Evolutionary conservation across 2,113 vertebrate species (phyloP).

Genomic region (Aramus guarauna): DNA sequence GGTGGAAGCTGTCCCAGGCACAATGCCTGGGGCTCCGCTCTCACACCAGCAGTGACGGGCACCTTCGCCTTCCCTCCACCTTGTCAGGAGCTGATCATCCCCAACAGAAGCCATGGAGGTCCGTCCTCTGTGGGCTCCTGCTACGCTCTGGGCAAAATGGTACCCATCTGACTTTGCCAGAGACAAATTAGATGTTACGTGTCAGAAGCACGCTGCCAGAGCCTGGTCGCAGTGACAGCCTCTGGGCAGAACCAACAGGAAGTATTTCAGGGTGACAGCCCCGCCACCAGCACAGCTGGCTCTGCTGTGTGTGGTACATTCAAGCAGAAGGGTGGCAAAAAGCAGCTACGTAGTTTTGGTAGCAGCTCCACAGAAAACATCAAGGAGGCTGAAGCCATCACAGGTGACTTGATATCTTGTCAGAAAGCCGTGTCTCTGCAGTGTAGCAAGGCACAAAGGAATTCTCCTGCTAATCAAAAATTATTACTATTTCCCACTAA

Average conservation of each 20-base stretch:
- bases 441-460: background rate
- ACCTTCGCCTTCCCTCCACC: background rate
- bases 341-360: background rate
- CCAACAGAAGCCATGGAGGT: rapidly evolving
- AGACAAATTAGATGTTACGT: background rate
- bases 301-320: too few species aligned
- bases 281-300: background rate
- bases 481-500: background rate
- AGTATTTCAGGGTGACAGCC: background rate
- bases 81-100: background rate
- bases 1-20: background rate
- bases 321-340: background rate
- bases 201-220: background rate
- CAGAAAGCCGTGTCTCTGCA: background rate
- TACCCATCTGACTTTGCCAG: background rate
- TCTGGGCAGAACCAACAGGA: background rate
- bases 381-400: background rate
- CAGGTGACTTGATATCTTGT: background rate
- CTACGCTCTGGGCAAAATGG: rapidly evolving
- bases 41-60: background rate
- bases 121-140: rapidly evolving
- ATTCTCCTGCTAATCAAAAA: background rate
- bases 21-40: background rate
- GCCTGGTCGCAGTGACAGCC: background rate
- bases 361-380: background rate